Base-by-base conservation (phyloP, 2,888 invertebrate genomes). In the Rhorus exstirpatorius region DNA sequence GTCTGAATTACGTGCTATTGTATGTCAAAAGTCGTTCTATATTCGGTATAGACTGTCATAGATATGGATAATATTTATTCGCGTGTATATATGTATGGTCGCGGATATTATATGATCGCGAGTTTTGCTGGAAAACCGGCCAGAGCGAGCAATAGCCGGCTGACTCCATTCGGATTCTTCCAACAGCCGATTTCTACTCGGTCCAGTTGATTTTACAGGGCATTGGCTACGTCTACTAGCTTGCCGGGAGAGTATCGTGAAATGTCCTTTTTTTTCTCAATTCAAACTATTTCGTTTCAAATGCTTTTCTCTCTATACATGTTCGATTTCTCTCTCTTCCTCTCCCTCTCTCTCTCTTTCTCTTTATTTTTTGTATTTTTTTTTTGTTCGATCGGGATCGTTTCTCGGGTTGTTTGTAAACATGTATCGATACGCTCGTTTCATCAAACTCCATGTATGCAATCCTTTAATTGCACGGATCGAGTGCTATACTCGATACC, bases 121-220 rank as follows among this genome's bases (percentile, higher is more conserved):
- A 21, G 8, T 68, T 68, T 53, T 49, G 63, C 41, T 17, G 51
- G 51, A 60, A 68, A 67, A 38, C 35, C 14, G 35, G 3, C 8
- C 14, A 49, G 44, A 55, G 70, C 61, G 65, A 72, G 19, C 51
- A 31, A 19, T 72, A 17, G 49, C 35, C 53, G 55, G n/a, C 24
- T 72, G 49, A 55, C 71, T 81, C 77, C 51, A 26, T 65, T 55
- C 38, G 24, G 44, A 49, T 75, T 55, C 68, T 49, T 58, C 49
- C 68, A 53, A 1, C 55, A 46, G 49, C 17, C 74, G 74, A 68
- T 79, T 74, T 67, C n/a, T 8, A 71, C 75, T 80, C 70, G 79
- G 81, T 85, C 46, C 72, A 67, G 76, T 78, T 83, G 83, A 81
- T 83, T 83, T 83, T 85, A 75, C 81, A 70, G 19, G 35, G 81